A percentile compares a stretch with the other conserved stretches of the same genome.
phyloP scores from a whole-genome alignment of 2,113 vertebrate genomes.

The Nibea albiflora region DNA sequence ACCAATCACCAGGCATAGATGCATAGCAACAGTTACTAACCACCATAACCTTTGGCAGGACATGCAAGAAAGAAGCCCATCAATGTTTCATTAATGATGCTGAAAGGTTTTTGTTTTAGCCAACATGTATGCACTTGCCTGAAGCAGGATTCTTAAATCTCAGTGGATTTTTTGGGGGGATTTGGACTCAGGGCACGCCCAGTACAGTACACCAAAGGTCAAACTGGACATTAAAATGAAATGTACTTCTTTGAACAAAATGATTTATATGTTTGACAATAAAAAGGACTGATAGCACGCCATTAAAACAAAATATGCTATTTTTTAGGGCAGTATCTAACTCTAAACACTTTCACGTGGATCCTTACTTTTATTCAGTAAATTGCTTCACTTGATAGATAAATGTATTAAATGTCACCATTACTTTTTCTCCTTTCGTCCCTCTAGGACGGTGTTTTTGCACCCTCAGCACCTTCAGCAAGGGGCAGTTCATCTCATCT shows the following conservation, averaged over 20 bases:
- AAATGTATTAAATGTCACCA: not conserved
- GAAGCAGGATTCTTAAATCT: not conserved
- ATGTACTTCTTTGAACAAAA: conserved; percentile 17
- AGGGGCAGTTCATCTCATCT: not conserved
- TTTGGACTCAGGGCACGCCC: not conserved
- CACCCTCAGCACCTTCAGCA: not conserved
- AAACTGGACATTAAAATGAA: conserved; percentile 16
- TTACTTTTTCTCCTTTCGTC: not conserved
- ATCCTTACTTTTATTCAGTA: conserved; percentile 17
- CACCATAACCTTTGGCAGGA: conserved; percentile 53
- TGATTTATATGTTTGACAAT: not conserved
- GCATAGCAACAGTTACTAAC: conserved; percentile 69
- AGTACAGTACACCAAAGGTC: conserved; percentile 8
- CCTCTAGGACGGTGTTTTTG: not conserved
- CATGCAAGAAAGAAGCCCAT: conserved; percentile 23
- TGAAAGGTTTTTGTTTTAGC: not conserved
- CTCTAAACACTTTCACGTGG: not conserved
- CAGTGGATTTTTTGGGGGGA: not conserved
- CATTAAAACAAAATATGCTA: conserved; percentile 15
- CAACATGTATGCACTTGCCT: not conserved
- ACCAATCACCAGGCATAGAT: conserved; percentile 49
- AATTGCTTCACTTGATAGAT: not conserved
- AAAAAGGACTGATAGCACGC: conserved; percentile 10
- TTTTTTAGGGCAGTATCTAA: not conserved
- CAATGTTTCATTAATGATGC: conserved; percentile 34